These are phyloP conservation scores for Hydrozoanthus tunicans DNA, from an alignment of 64 coral and sea anemone species.

Conservation along the genomic window DNA sequence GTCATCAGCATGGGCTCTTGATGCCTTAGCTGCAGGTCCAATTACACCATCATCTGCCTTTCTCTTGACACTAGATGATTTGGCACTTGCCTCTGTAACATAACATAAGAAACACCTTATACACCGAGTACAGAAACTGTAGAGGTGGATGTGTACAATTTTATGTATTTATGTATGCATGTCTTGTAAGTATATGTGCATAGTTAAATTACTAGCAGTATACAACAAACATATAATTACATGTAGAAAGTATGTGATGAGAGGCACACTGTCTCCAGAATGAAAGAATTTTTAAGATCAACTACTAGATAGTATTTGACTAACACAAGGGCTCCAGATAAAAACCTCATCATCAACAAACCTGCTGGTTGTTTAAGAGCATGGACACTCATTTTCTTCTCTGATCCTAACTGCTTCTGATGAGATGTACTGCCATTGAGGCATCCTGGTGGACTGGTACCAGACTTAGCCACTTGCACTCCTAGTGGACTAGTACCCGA, in stretches of 20 bases:
- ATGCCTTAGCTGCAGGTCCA: conserved; percentile 16
- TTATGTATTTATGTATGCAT: background rate
- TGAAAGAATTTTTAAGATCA: background rate
- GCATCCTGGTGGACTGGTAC: background rate
- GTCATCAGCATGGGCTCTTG: conserved; percentile 33
- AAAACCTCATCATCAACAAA: background rate
- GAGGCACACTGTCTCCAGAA: background rate
- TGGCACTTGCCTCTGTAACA: background rate
- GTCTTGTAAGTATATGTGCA: background rate
- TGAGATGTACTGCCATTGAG: background rate
- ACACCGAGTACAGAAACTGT: background rate
- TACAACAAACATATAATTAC: too few species aligned
- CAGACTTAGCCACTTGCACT: background rate
- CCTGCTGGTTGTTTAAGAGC: conserved; percentile 3
- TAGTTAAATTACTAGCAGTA: too few species aligned
- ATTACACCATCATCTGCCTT: background rate
- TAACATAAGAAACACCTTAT: background rate
- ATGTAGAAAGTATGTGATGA: too few species aligned
- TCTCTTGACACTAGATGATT: background rate
- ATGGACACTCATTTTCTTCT: conserved; percentile 50
- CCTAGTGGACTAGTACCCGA: background rate
- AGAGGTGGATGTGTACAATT: background rate
- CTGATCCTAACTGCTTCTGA: background rate
- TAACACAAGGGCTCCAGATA: too few species aligned
- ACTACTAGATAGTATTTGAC: background rate